Conservation (phyloP, 2,888 invertebrate genomes). For the Trissoscelio sp. region DNA sequence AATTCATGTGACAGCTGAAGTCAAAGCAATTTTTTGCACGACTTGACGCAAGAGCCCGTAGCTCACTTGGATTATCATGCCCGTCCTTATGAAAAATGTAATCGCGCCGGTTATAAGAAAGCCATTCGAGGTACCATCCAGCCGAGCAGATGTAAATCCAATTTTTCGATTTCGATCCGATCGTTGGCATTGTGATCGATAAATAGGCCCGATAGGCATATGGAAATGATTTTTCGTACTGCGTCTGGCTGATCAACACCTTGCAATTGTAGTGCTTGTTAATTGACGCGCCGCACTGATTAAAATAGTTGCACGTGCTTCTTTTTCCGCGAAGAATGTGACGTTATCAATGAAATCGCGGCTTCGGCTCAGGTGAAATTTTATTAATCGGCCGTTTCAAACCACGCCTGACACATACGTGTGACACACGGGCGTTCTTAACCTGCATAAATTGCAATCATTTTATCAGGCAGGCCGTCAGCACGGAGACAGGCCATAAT, state of each 20-base stretch:
- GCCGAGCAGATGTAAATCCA: no score
- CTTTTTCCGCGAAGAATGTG: conserved; percentile 38
- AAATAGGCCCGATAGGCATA: background rate
- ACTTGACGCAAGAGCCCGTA: no score
- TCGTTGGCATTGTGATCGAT: background rate
- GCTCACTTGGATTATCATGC: no score
- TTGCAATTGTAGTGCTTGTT: no score
- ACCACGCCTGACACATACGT: conserved; percentile 57
- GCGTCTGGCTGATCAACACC: no score
- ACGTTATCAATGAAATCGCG: conserved; percentile 58
- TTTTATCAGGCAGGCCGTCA: conserved; percentile 57
- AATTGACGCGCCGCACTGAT: conserved; percentile 43
- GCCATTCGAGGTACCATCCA: no score
- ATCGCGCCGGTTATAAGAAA: no score
- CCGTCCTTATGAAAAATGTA: no score
- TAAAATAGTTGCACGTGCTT: conserved; percentile 56
- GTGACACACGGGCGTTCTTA: conserved; percentile 30
- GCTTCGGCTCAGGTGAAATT: conserved; percentile 38
- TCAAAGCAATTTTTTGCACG: conserved; percentile 16
- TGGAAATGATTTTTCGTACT: no score
- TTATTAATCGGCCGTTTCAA: conserved; percentile 47
- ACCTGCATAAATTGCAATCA: conserved; percentile 50
- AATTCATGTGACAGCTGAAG: conserved; percentile 44
- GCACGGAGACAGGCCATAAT: conserved; percentile 23
- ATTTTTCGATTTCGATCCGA: no score